Evolutionary conservation across 2,888 invertebrate genomes (phyloP).

Genomic region (Ryuthela nishihirai): DNA sequence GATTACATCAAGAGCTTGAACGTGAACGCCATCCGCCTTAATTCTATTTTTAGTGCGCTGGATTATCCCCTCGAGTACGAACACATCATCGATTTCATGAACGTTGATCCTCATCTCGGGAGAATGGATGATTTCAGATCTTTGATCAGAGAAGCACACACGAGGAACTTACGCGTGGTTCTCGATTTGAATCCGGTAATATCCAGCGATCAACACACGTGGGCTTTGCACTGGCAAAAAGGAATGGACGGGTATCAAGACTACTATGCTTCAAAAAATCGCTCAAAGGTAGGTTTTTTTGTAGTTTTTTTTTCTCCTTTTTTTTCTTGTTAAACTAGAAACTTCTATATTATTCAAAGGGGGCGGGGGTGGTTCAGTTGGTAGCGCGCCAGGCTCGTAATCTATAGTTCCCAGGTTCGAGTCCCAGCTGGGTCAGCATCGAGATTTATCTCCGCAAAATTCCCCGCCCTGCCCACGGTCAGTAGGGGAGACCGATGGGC

Average conservation of each 20-base stretch:
- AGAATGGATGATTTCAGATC: conserved; percentile 64
- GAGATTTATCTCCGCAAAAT: too few relatives aligned
- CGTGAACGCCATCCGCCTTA: conserved; percentile 68
- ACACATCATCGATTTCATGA: conserved; percentile 62
- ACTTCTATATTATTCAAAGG: too few relatives aligned
- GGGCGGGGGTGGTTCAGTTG: too few relatives aligned
- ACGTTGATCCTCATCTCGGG: conserved; percentile 67
- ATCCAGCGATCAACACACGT: conserved; percentile 42
- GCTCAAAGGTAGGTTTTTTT: conserved; percentile 27
- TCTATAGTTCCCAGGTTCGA: too few relatives aligned
- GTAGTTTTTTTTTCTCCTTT: too few relatives aligned
- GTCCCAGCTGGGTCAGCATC: too few relatives aligned
- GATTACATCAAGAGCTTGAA: conserved; percentile 68
- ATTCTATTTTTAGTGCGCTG: conserved; percentile 70
- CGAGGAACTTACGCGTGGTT: conserved; percentile 68
- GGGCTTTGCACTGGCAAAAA: conserved; percentile 40
- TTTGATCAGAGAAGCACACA: conserved; percentile 62
- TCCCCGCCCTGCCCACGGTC: too few relatives aligned
- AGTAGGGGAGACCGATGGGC: too few relatives aligned
- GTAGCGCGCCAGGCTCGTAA: too few relatives aligned
- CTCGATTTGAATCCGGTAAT: conserved; percentile 60
- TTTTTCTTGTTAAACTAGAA: too few relatives aligned
- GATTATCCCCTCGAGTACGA: conserved; percentile 72
- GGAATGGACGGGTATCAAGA: conserved; percentile 29
- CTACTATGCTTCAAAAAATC: conserved; percentile 25